Base-by-base conservation (phyloP, 2,888 invertebrate species). In the Sminthurides aquaticus region DNA sequence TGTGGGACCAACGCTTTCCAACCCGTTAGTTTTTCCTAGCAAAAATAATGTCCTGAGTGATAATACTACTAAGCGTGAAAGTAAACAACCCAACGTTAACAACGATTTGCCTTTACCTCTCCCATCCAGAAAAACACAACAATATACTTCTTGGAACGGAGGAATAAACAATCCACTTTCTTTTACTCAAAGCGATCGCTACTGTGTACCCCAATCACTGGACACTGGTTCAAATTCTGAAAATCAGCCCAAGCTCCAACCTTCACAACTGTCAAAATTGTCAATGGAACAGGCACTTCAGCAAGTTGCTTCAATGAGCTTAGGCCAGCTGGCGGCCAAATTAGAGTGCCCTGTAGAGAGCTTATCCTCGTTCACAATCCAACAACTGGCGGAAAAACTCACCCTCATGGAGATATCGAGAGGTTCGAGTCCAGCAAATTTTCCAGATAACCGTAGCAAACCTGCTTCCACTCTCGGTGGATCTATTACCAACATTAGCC, bases 331-430 rank as follows among this genome's bases (percentile, higher is more conserved):
- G 64, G 89, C 92, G 0, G 77, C 81, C 22, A 87, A 88, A 80
- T 82, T 85, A 65, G 87, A 87, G 72, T 89, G 92, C 75, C 90
- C 90, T 0, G 84, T 88, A 0, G 83, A 85, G 58, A 87, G 90
- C 65, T 79, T 93, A 57, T 89, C 90, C 60, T 89, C 87, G 65
- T 88, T 92, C 87, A 92, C 92, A 0, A 80, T 93, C 66, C 90
- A 90, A 25, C 91, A 92, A 78, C 81, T 93, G 49, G 91, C 92
- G 0, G 86, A 87, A 62, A 90, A 89, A 77, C 82, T 92, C 27
- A 85, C 89, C 0, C 57, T 73, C 76, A 74, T 64, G 73, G 81
- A 48, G 76, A 79, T 5, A 1, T 15, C 20, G 8, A 48, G 27
- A 25, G 49, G 24, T 5, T 24, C 8, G 8, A 48, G 48, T 25